A percentile compares a stretch with the other conserved stretches of the same genome.
Conservation (phyloP, 2,888 invertebrate genomes). For the Cheilosia scutellata region DNA sequence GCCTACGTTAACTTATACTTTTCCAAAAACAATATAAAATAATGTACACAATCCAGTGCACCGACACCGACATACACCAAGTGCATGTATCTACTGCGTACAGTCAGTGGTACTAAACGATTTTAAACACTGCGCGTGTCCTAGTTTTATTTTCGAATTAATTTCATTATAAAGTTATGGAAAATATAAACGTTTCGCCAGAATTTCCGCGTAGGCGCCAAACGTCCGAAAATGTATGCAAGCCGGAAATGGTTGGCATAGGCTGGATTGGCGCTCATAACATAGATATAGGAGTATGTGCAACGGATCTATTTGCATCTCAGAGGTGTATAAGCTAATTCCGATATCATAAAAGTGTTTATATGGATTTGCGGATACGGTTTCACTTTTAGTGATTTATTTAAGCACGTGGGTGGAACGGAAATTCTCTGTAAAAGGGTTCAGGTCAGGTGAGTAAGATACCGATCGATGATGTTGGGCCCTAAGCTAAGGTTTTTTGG, state of each 20-base stretch:
- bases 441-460: slow-evolving; percentile 2
- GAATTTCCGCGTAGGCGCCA: slow-evolving; percentile 65
- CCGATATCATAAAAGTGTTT: slow-evolving; percentile 21
- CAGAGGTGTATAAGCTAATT: slow-evolving; percentile 36
- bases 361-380: slow-evolving; percentile 53
- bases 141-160: slow-evolving; percentile 70
- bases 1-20: slow-evolving; percentile 8
- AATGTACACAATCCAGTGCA: slow-evolving; percentile 4
- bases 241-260: slow-evolving; percentile 54
- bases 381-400: slow-evolving; percentile 48
- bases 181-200: slow-evolving; percentile 69
- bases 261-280: slow-evolving; percentile 13
- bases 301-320: slow-evolving; percentile 49
- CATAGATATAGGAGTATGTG: slow-evolving; percentile 10
- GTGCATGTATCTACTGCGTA: slow-evolving; percentile 10
- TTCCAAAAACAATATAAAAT: slow-evolving; percentile 29
- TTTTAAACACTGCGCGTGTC: slow-evolving; percentile 15
- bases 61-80: neutral
- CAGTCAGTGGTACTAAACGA: neutral
- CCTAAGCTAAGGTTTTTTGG: neutral
- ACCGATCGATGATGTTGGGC: neutral
- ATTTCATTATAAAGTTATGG: slow-evolving; percentile 53
- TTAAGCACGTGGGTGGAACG: slow-evolving; percentile 46
- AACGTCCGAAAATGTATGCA: slow-evolving; percentile 59
- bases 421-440: slow-evolving; percentile 20